Evolutionary conservation across 1,140 invertebrate genomes (phyloP).

Genomic region (Danaus melanippus): DNA sequence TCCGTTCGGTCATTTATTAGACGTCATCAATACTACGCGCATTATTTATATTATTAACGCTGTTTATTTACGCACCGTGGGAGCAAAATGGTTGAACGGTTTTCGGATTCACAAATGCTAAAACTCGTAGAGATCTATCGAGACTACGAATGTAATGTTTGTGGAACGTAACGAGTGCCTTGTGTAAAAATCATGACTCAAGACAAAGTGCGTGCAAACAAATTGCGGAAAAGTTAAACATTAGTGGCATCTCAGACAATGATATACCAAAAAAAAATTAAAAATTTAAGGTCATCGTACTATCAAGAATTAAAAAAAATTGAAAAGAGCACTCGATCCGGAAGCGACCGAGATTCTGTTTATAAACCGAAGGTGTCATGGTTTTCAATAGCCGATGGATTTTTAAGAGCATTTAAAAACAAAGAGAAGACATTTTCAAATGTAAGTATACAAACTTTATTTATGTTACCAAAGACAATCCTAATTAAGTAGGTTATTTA

Average conservation of each 20-base stretch:
- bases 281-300: conserved; percentile 7
- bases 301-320: conserved; percentile 16
- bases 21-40: too few relatives aligned
- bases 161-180: conserved; percentile 1
- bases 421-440: conserved; percentile 5
- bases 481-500: conserved; percentile 8
- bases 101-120: conserved; percentile 2
- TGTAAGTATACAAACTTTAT: conserved; percentile 13
- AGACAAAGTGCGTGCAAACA: conserved; percentile 7
- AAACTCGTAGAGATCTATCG: conserved; percentile 4
- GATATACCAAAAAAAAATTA: conserved; percentile 6
- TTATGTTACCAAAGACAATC: conserved; percentile 2
- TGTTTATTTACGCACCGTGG: too few relatives aligned
- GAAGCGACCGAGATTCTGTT: conserved; percentile 4
- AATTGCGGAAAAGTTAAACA: neutral
- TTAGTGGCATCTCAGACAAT: conserved; percentile 3
- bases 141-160: conserved; percentile 5
- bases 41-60: too few relatives aligned
- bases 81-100: neutral
- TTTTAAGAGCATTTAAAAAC: conserved; percentile 11
- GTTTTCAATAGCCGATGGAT: conserved; percentile 13
- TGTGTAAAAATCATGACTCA: conserved; percentile 2
- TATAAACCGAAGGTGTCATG: conserved; percentile 13
- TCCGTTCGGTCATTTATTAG: too few relatives aligned
- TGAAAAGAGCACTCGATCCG: conserved; percentile 4